Base-by-base conservation (phyloP, 2,888 invertebrate species). In the Tipula lateralis region DNA sequence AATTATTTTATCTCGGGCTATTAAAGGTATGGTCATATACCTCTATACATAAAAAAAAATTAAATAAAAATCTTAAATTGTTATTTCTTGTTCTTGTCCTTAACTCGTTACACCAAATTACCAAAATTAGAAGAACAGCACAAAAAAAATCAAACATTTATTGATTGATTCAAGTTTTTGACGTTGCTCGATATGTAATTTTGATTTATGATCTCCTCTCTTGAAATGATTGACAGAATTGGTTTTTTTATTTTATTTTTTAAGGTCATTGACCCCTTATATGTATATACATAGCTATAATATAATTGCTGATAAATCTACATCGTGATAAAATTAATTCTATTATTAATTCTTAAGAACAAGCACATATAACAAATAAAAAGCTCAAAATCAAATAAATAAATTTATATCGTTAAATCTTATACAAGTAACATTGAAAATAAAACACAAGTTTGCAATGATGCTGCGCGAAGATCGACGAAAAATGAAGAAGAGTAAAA, bases 1-100 rank as follows among this genome's bases (percentile, higher is more conserved):
- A 66, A 66, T 66, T 66, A 66, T 24, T 66, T 66, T 66, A 66
- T 66, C 66, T 66, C 24, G 66, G 24, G 24, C 66, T 66, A 66
- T 66, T 66, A 66, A 66, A 66, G 66, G 66, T 66, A 66, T 66
- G 66, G 66, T 66, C 66, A 66, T 24, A 66, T 66, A 66, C 24
- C 24, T 44, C 1, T 44, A 12, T 32, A 6, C 6, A 32, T 32
- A 9, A 7, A 36, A 50, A 4, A 44, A 39, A 9, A 9, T 39
- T 39, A 39, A 39, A 44, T n/a, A 13, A 66, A 24, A 66, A 66
- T 24, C 66, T 24, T 24, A 66, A 24, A 66, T 66, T 66, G 24
- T 24, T 66, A 66, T 66, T 66, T 66, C 66, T 66, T 66, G 66
- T 66, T 66, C 66, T 66, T 66, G 66, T 66, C 66, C 66, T 66